Evolutionary conservation across 1,140 invertebrate genomes (phyloP), one percentile per base, ranked within the genome.

Genomic region (Drosophila subpulchrella): DNA sequence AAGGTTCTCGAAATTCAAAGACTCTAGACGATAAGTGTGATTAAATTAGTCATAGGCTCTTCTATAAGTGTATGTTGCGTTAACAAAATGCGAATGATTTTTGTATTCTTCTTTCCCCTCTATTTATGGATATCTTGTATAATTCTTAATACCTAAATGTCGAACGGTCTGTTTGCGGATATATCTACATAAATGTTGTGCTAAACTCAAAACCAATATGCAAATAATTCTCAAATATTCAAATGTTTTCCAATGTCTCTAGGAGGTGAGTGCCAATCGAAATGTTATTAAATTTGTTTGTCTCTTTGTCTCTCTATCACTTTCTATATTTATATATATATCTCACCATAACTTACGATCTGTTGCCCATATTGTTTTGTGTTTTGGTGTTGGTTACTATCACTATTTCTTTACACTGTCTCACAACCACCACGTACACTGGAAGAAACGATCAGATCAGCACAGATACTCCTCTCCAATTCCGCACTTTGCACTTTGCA

Each of bases 211-310:
- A 65, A 66, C 62, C 70, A 66, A 66, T 57, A 76, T 63, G 50
- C 47, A 66, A 75, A 61, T 59, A 81, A 72, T 58, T 51, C 57
- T 65, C 17, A 60, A 65, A 66, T 78, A 78, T 73, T 81, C 53
- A 55, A 81, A 88, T 85, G 81, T 85, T 75, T 77, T 27, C 56
- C 62, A 73, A 74, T 65, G 72, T 75, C 66, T 71, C 42, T 67
- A 90, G 85, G 85, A 90, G 78, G 86, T 90, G 86, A 90, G 86
- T 90, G 86, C 79, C 78, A 83, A 53, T 54, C 48, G 77, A 72
- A 74, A 62, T 66, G 75, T 83, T 89, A 41, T 71, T 71, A 42
- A 75, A 44, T 47, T 46, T 72, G 54, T 68, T 78, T 75, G 47
- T 68, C 57, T 59, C 54, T 68, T 30, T 57, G 15, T 81, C 51